phyloP scores from a whole-genome alignment of 2,113 vertebrate genomes.

The Gorilla gorilla region DNA sequence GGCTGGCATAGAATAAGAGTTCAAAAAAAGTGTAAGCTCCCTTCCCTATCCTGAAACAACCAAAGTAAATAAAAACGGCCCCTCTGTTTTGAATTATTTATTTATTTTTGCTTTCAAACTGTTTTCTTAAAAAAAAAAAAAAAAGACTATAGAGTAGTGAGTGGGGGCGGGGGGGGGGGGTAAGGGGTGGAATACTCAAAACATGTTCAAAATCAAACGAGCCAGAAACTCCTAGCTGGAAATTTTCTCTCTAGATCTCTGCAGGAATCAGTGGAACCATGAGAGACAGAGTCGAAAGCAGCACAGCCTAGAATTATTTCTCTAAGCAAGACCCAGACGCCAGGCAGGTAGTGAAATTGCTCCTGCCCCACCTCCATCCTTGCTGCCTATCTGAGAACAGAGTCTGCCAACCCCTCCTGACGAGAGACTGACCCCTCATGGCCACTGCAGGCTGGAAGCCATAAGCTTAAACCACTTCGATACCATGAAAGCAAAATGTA shows the following conservation, averaged over 20 bases:
- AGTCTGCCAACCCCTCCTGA: background rate
- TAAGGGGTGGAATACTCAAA: background rate
- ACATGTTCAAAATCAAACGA: background rate
- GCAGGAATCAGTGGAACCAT: background rate
- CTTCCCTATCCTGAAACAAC: background rate
- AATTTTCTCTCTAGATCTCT: background rate
- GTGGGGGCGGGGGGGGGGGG: rapidly evolving
- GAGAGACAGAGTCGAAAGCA: background rate
- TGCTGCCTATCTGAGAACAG: background rate
- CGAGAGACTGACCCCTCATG: background rate
- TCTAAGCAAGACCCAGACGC: background rate
- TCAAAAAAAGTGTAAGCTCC: too few relatives aligned
- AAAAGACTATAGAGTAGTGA: too few relatives aligned
- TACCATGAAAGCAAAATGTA: background rate
- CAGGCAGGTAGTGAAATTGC: background rate
- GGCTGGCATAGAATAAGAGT: too few relatives aligned
- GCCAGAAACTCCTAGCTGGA: background rate
- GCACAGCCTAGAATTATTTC: background rate
- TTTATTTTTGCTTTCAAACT: background rate
- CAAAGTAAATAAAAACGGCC: background rate
- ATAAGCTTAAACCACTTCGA: background rate
- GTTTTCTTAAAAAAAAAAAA: background rate
- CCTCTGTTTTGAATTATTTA: background rate
- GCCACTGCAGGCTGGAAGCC: background rate
- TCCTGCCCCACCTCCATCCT: background rate